Evolutionary conservation across 2,888 invertebrate species (phyloP), one percentile per base, ranked within the genome.

Genomic region (Nephrocerus scutellatus): DNA sequence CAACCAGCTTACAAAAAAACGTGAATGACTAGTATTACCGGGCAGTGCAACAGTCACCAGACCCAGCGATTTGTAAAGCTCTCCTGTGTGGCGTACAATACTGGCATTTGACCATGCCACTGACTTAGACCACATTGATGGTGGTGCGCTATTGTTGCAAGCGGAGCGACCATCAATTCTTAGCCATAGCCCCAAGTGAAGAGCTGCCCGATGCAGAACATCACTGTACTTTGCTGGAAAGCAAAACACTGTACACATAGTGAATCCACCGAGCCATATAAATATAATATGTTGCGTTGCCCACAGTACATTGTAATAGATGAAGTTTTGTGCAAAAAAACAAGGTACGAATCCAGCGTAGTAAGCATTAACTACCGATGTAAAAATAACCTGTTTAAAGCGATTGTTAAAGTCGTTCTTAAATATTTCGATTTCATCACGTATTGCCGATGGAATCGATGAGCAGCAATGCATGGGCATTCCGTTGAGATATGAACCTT

Each of bases 291-390:
- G 90, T 60, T 89, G 87, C 0, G 84, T 77, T 7, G 87, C 84
- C 74, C 84, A 87, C 60, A 81, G 76, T 3, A 82, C 76, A 66
- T 92, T 90, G 63, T 90, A 92, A 63, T 86, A 82, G 7, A 85
- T 69, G 57, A 72, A 76, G 33, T 74, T 71, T 74, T 86, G 85
- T 21, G 88, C 84, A 73, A 93, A 90, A 61, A 86, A 84, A 57
- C 88, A 84, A 0, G 93, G 93, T 41, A 93, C 77, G 59, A 91
- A 84, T 39, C 88, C 84, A 26, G 87, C 80, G 63, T 90, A 91
- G 62, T 92, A 93, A 0, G 90, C 85, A 52, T 84, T 85, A 6
- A 87, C 67, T 28, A 91, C 76, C 0, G 92, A 86, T 49, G 68
- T 76, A 62, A 86, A 89, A 3, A 96, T 72, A 39, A 92, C 83